phyloP scores from a whole-genome alignment of 2,113 vertebrate genomes.

The Polyodon spathula region DNA sequence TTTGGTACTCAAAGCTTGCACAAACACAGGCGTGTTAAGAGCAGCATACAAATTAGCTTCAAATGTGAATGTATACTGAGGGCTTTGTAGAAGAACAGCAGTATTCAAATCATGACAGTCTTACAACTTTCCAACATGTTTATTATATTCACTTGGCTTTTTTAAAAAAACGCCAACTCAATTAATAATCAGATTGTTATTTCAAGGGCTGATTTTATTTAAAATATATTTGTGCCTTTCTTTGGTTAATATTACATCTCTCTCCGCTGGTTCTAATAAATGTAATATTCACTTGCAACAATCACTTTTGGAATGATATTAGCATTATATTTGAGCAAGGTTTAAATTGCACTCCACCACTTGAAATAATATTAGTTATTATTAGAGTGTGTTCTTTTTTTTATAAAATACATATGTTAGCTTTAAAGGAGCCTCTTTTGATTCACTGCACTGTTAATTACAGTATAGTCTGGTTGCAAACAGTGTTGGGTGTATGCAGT shows the following conservation, averaged over 20 bases:
- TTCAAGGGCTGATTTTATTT: slow-evolving; percentile 26
- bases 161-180: neutral
- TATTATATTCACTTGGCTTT: slow-evolving; percentile 26
- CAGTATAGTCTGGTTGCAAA: too few relatives aligned
- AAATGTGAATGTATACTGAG: slow-evolving; percentile 10
- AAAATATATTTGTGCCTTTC: neutral
- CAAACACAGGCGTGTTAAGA: slow-evolving; percentile 67
- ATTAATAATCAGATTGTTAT: slow-evolving; percentile 30
- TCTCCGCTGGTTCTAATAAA: neutral
- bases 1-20: slow-evolving; percentile 75
- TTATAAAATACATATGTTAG: too few relatives aligned
- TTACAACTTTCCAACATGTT: slow-evolving; percentile 48
- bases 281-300: neutral
- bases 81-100: slow-evolving; percentile 20
- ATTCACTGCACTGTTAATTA: too few relatives aligned
- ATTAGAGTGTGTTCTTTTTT: neutral
- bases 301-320: too few relatives aligned
- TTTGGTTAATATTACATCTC: neutral
- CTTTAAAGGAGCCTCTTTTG: neutral
- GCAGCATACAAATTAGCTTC: slow-evolving; percentile 73
- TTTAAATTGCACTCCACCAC: too few relatives aligned
- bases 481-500: too few relatives aligned
- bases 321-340: too few relatives aligned
- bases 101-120: slow-evolving; percentile 41
- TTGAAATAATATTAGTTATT: too few relatives aligned